Evolutionary conservation across 1,140 invertebrate species (phyloP).

Genomic region (Propsilocerus akamusi): DNA sequence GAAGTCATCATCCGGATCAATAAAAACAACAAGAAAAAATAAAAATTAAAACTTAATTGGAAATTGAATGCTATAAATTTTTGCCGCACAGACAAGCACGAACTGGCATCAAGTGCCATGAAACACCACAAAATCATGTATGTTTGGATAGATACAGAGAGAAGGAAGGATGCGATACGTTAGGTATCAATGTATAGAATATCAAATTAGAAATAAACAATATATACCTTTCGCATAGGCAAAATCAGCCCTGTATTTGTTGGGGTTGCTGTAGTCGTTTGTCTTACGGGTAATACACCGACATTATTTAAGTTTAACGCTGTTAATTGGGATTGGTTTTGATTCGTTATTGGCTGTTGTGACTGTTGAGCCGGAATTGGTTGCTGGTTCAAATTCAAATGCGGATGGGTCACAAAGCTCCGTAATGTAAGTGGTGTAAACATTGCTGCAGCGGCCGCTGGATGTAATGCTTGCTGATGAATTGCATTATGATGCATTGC

Average conservation of each 20-base stretch:
- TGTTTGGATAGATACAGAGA: no score
- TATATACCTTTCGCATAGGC: slow-evolving; percentile 11
- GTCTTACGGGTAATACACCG: slow-evolving; percentile 9
- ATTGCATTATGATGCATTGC: slow-evolving; percentile 5
- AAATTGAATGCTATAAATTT: no score
- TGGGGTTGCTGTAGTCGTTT: background rate
- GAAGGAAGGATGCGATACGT: no score
- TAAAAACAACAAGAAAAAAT: no score
- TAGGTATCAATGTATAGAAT: no score
- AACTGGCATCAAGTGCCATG: no score
- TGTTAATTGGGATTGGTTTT: slow-evolving; percentile 8
- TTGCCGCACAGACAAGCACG: no score
- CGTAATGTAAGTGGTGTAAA: slow-evolving; percentile 9
- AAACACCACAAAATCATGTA: no score
- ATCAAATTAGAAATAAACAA: background rate
- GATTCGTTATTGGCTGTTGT: slow-evolving; percentile 5
- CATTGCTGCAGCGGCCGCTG: slow-evolving; percentile 9
- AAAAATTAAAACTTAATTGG: no score
- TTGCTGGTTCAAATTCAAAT: slow-evolving; percentile 5
- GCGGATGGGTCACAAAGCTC: slow-evolving; percentile 8
- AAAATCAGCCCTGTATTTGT: slow-evolving; percentile 6
- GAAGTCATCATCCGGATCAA: no score
- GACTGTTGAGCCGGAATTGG: background rate
- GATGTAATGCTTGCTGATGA: slow-evolving; percentile 7
- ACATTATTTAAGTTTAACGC: slow-evolving; percentile 10